Conservation (phyloP, 2,113 vertebrate species). For the Thermophis baileyi region DNA sequence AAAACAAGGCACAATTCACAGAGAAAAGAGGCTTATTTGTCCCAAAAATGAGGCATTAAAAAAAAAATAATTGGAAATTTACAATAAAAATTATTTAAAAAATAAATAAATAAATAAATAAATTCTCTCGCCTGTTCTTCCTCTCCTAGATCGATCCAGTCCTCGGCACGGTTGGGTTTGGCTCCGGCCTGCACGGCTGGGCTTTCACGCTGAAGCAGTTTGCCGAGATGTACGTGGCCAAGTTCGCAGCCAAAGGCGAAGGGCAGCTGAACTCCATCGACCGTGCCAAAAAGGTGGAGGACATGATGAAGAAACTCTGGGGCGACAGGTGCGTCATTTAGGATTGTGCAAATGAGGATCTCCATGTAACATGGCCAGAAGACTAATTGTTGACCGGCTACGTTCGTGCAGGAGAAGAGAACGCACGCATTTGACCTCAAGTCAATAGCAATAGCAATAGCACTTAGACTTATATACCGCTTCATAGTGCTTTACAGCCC, state of each 20-base stretch:
- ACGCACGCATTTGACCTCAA: too few species aligned
- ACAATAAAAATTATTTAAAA: background rate
- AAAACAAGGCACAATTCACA: background rate
- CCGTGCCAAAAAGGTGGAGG: slow-evolving; percentile 92
- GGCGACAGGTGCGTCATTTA: slow-evolving; percentile 80
- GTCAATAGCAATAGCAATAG: too few species aligned
- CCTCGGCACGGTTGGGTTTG: slow-evolving; percentile 90
- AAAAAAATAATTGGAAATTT: too few species aligned
- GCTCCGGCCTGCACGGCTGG: slow-evolving; percentile 95
- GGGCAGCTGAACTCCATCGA: slow-evolving; percentile 74
- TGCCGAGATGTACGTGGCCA: slow-evolving; percentile 93
- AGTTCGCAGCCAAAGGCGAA: slow-evolving; percentile 92
- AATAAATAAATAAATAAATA: background rate
- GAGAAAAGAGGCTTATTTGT: background rate
- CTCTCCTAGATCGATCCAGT: slow-evolving; percentile 82
- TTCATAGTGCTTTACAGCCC: too few species aligned
- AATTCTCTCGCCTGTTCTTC: background rate
- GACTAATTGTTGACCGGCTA: background rate
- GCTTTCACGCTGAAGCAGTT: slow-evolving; percentile 98
- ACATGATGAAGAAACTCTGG: slow-evolving; percentile 99
- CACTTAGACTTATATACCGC: too few species aligned
- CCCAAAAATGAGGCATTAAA: background rate
- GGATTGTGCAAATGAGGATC: background rate
- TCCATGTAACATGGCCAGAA: background rate
- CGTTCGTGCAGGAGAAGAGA: background rate